Evolutionary conservation across 2,888 invertebrate species (phyloP).

Genomic region (Amphimallon solstitiale): DNA sequence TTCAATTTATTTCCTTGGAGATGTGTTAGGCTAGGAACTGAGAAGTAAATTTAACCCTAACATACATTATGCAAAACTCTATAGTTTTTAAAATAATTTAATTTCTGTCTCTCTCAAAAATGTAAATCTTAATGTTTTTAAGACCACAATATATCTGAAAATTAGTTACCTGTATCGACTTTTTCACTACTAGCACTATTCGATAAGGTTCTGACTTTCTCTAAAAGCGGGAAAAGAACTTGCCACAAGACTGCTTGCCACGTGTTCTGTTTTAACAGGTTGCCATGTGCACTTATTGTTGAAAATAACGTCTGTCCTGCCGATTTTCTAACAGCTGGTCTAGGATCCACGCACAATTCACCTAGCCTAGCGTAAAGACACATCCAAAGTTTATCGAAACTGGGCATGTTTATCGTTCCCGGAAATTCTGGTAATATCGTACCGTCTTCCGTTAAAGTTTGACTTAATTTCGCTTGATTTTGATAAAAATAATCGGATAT

Average conservation of each 20-base stretch:
- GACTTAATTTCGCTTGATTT: slow-evolving; percentile 86
- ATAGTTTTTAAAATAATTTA: too few relatives aligned
- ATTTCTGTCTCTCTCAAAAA: too few relatives aligned
- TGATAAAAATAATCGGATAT: slow-evolving; percentile 98
- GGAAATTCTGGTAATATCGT: slow-evolving; percentile 87
- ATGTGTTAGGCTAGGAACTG: too few relatives aligned
- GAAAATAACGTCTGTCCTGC: slow-evolving; percentile 98
- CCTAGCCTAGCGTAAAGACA: slow-evolving; percentile 89
- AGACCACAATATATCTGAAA: too few relatives aligned
- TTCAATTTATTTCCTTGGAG: too few relatives aligned
- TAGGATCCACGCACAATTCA: slow-evolving; percentile 91
- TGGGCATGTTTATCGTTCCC: slow-evolving; percentile 83
- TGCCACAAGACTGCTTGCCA: slow-evolving; percentile 97
- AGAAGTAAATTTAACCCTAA: too few relatives aligned
- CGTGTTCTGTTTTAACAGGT: slow-evolving; percentile 84
- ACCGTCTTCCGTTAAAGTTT: slow-evolving; percentile 77
- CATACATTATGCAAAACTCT: too few relatives aligned
- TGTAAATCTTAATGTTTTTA: too few relatives aligned
- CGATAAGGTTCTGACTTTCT: slow-evolving; percentile 84
- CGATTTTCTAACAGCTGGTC: slow-evolving; percentile 96
- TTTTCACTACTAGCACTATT: slow-evolving; percentile 79
- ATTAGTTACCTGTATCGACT: slow-evolving; percentile 79
- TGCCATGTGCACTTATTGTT: slow-evolving; percentile 95
- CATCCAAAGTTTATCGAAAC: slow-evolving; percentile 96
- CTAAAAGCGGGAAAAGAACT: slow-evolving; percentile 93